Evolutionary conservation across 2,888 invertebrate species (phyloP), one percentile per base, ranked within the genome.

Genomic region (Machimus atricapillus): DNA sequence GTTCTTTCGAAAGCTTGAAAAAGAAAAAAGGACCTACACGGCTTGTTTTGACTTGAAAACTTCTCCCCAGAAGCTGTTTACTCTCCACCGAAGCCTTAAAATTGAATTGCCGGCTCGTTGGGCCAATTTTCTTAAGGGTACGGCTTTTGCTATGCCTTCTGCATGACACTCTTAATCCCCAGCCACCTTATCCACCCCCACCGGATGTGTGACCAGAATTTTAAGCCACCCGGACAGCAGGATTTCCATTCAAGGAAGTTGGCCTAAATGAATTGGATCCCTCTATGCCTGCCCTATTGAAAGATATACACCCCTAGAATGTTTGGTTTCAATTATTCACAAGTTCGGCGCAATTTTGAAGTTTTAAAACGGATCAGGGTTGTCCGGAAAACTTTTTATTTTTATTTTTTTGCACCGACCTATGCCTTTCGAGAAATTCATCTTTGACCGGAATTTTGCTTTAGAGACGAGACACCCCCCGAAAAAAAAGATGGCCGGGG

Each of bases 321-420:
- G 78, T 78, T 78, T 78, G 78, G 78, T 78, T 78, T 78, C 78
- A 78, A 78, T 78, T 78, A 78, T 78, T 78, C 78, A 78, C 16
- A 40, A 78, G 37, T 78, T 78, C 46, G 78, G 37, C 66, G 66
- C 66, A 23, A 66, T 66, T 66, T 66, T 66, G 66, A 66, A 66
- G 66, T 66, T 66, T 66, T 66, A 66, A 27, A 66, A 66, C 12
- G 66, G 66, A 66, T 66, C 66, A 66, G 66, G 27, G 66, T 66
- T 27, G 66, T 66, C 66, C 66, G 66, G 66, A 66, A 46, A 66
- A 66, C 23, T 66, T 12, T 66, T 66, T 66, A 23, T 19, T 19
- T 56, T 23, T 58, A 56, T 56, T 8, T 66, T 66, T 66, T 12
- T 66, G 1, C 58, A 58, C 23, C 58, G 34, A 7, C 7, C 58